Conservation (phyloP, 2,888 invertebrate species). For the Conchocele bisecta region DNA sequence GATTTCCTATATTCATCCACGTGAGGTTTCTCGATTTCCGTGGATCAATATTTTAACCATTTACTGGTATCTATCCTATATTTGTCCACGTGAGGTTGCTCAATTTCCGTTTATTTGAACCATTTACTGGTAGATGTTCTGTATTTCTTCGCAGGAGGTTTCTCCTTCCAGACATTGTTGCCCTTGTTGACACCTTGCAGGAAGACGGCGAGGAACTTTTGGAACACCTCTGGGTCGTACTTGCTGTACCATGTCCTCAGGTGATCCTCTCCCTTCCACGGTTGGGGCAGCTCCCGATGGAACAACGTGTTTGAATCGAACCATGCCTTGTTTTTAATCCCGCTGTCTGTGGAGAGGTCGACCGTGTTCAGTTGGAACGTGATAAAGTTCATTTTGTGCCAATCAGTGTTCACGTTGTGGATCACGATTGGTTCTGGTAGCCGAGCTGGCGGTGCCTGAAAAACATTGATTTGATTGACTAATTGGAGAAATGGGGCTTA, state of each 20-base stretch:
- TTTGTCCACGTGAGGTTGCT: no score
- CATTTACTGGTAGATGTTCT: no score
- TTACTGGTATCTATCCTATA: no score
- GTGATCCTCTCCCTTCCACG: conserved; percentile 84
- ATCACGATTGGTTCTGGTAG: conserved; percentile 88
- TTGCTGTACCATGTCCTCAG: conserved; percentile 85
- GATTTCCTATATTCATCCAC: no score
- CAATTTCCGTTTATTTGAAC: no score
- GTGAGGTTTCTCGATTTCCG: no score
- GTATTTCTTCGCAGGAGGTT: no score
- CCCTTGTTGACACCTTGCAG: conserved; percentile 68
- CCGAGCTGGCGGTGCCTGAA: conserved; percentile 85
- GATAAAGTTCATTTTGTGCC: conserved; percentile 90
- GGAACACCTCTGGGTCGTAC: conserved; percentile 91
- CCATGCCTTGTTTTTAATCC: conserved; percentile 91
- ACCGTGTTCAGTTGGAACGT: conserved; percentile 90
- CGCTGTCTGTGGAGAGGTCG: conserved; percentile 84
- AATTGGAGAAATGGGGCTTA: no score
- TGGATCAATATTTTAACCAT: no score
- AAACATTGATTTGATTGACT: conserved; percentile 38
- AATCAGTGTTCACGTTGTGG: conserved; percentile 92
- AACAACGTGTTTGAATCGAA: conserved; percentile 79
- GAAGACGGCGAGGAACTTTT: conserved; percentile 91
- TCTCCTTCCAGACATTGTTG: no score
- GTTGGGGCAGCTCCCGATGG: conserved; percentile 85